Base-by-base conservation (phyloP, 92 coral and sea anemone species). In the Palythoa caribaeorum region DNA sequence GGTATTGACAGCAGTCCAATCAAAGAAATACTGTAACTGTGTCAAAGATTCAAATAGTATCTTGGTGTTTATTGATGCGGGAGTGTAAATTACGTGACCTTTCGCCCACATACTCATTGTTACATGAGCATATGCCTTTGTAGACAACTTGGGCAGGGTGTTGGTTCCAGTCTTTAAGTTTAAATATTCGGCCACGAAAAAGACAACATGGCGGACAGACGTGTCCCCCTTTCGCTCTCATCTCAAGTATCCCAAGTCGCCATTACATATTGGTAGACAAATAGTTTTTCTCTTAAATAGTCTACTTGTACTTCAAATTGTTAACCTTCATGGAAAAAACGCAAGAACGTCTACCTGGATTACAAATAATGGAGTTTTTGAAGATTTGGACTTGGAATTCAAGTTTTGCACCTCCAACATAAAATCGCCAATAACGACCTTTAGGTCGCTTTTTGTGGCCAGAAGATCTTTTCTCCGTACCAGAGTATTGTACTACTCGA, bases 281-380 rank as follows among this genome's bases (percentile, higher is more conserved):
- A 73, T 73, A 73, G 78, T 73, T 73, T 73, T 73, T 73, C 78
- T 73, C 48, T 21, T 73, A 73, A 73, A 73, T 73, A 14, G 78
- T 73, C 78, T 73, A 73, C 78, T 73, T 73, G 78, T 73, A 73
- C 78, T 73, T 73, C 78, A 73, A 73, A 73, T 73, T 73, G 78
- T 73, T 73, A 73, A 73, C 78, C 78, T 73, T 73, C 78, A 73
- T 73, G 78, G 51, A 73, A 73, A 73, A 73, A 73, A 73, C 48
- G 78, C 78, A 73, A 73, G 78, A 73, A 73, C 51, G 3, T 73
- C 51, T 73, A 73, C 78, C 78, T 73, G 78, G 78, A 2, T 13
- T 73, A 73, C 78, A 73, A 73, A 73, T 73, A 73, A 73, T 73
- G 78, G 78, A 73, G 78, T 73, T 73, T 73, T 73, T 73, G 78